Base-by-base conservation (phyloP, 2,888 invertebrate genomes). In the Auanema freiburgensis region DNA sequence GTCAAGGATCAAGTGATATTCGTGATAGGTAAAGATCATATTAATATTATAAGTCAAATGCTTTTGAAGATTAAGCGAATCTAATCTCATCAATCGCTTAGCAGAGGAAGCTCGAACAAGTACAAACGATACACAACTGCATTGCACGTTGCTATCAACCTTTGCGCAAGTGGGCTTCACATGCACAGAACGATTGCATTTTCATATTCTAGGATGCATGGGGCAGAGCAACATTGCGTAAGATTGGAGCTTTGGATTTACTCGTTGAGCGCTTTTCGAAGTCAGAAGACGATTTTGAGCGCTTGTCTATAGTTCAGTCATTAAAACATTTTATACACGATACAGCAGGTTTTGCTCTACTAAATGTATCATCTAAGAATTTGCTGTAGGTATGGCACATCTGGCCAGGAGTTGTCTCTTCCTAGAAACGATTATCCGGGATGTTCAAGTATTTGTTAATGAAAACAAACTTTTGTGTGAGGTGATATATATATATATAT, bases 161-260 rank as follows among this genome's bases (percentile, higher is more conserved):
- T 58, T 63, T 40, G 24, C 63, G 16, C 63, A 63, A 18, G 60
- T 55, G 12, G 8, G 11, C 42, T 14, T 51, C 18, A n/a, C 5
- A 53, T 6, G 18, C n/a, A 46, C 25, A 59, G 23, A 14, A 46
- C 11, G 24, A 41, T 23, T n/a, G 44, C 18, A 24, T 65, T 23
- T 51, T 42, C 24, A 51, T 59, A 6, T 41, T 65, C 64, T 53
- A 77, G 72, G 78, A 79, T 41, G 77, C 80, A 0, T 80, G 78
- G 75, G 76, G 79, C 12, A 67, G 81, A 12, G 71, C 71, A 12
- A 60, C 66, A 14, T 59, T 81, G n/a, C 70, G 81, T 6, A 67
- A 69, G n/a, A 63, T 66, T 21, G 78, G 78, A 10, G 79, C 67
- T 1, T 61, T 81, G 8, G 69, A 70, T 40, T 56, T 76, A 0